phyloP scores from a whole-genome alignment of 2,888 invertebrate genomes.

The Therioaphis trifolii region DNA sequence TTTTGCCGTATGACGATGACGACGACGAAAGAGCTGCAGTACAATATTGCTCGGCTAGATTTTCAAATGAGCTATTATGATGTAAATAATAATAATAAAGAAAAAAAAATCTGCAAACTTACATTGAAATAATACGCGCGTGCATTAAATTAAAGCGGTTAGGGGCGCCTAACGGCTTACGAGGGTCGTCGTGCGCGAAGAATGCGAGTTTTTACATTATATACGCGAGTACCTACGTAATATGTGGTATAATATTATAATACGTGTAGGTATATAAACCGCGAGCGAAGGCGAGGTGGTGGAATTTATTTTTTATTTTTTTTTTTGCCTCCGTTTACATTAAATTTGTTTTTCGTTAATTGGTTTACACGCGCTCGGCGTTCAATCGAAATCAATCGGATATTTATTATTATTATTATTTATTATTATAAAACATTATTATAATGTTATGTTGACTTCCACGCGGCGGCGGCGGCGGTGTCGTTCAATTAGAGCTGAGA shows the following conservation, averaged over 20 bases:
- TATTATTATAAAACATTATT: not conserved
- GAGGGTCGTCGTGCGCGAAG: conserved; percentile 37
- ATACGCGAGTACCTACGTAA: too few species aligned
- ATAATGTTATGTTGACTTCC: not conserved
- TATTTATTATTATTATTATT: conserved; percentile 22
- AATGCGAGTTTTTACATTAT: not conserved
- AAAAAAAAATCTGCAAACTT: conserved; percentile 17
- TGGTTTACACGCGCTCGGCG: not conserved
- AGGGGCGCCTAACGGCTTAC: conserved; percentile 26
- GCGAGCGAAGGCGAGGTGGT: not conserved
- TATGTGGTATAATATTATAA: too few species aligned
- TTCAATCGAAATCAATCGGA: conserved; percentile 24
- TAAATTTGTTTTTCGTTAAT: conserved; percentile 1
- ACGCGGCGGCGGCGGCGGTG: not conserved
- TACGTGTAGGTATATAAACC: too few species aligned
- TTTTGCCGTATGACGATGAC: not conserved
- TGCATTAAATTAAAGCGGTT: conserved; percentile 27
- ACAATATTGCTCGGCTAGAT: not conserved
- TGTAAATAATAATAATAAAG: not conserved
- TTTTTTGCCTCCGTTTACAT: not conserved
- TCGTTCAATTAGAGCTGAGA: conserved; percentile 43
- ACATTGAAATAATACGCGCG: conserved; percentile 21
- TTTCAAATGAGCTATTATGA: not conserved
- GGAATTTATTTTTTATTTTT: not conserved
- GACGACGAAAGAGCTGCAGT: not conserved